Base-by-base conservation (phyloP, 2,113 vertebrate species). In the Caretta caretta region DNA sequence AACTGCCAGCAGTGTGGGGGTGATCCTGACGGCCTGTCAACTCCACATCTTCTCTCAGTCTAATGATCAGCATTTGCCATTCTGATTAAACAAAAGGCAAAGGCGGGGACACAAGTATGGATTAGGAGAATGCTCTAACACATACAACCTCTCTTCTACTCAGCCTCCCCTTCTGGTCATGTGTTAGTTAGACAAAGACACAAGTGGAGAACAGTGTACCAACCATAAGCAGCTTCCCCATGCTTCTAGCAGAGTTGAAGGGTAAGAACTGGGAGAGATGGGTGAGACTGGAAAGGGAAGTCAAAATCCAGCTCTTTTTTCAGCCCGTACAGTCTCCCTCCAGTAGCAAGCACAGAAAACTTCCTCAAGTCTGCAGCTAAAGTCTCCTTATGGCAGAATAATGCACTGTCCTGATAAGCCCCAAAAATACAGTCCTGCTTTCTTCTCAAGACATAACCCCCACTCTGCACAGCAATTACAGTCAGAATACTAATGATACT, bases 401-500 rank as follows among this genome's bases (percentile, higher is more conserved):
- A n/a, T 38, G n/a, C n/a, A 10, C 65, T 78, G 38, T 69, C 92
- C 90, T 95, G 27, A 85, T 94, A 11, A 0, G 10, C 48, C 92
- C 81, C 54, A 93, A 57, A 65, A 57, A 91, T 90, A 82, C 48
- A 92, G 75, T 48, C 42, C 69, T 79, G 48, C 48, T 92, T 48
- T 86, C 42, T 20, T 92, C 90, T 90, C 94, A 93, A 96, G 87
- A 94, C 65, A 90, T 48, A 65, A 0, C 78, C 92, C 50, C 50
- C 92, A 89, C 89, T 95, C 89, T 75, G 84, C 94, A 93, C 65
- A 92, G 92, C 94, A 97, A 97, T 95, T 97, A 88, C 94, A 84
- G 84, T 88, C 96, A 94, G 90, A 97, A 97, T 78, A 46, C 75
- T 92, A 96, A 97, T 94, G 95, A 95, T 97, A 95, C 95, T 97